These are phyloP conservation scores for Lagopus leucura DNA, from an alignment of 2,113 vertebrate species.

Conservation along the genomic window DNA sequence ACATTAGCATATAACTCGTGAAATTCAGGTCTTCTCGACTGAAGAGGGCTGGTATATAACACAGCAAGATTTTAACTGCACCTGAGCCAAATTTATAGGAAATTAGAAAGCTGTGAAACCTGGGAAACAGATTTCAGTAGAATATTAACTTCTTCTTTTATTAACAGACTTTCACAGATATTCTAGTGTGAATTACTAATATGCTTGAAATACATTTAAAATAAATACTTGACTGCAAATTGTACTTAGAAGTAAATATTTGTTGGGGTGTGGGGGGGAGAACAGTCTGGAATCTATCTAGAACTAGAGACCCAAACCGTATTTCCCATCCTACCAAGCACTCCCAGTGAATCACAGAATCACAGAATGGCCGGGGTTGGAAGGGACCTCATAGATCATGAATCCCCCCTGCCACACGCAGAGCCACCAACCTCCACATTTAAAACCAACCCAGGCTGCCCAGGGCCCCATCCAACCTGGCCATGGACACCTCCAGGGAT, in stretches of 20 bases:
- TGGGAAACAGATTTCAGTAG: background rate
- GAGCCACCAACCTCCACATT: too few species aligned
- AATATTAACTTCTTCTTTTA: background rate
- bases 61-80: background rate
- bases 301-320: background rate
- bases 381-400: too few species aligned
- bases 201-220: background rate
- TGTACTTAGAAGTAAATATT: background rate
- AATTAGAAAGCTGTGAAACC: background rate
- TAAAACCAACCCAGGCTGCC: too few species aligned
- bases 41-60: background rate
- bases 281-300: background rate
- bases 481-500: too few species aligned
- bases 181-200: background rate
- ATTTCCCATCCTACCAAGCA: background rate
- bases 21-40: background rate
- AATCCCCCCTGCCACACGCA: too few species aligned
- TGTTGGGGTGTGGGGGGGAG: background rate
- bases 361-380: too few species aligned
- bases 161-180: background rate
- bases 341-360: background rate
- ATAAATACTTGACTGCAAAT: background rate
- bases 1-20: accelerated
- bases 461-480: too few species aligned
- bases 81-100: background rate